Evolutionary conservation across 92 coral and sea anemone genomes (phyloP).

Genomic region (Zoanthus sociatus): DNA sequence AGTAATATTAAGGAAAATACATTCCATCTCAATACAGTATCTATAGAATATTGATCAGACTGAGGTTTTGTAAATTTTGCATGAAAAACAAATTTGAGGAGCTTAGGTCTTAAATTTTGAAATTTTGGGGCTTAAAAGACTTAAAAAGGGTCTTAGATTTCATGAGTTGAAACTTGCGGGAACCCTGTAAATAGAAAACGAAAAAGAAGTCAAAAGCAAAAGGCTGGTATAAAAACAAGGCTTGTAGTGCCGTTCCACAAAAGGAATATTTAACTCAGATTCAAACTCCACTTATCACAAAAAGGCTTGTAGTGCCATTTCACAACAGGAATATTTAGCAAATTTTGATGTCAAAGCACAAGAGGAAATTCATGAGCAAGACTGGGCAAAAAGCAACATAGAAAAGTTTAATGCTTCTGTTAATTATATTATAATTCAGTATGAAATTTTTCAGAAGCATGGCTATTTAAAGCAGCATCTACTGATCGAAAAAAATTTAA

Average conservation of each 20-base stretch:
- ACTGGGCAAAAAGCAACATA: constrained; percentile 1
- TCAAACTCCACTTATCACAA: background rate
- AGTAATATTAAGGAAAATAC: no score
- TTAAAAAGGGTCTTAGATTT: no score
- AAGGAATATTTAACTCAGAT: constrained; percentile 1
- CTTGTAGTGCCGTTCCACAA: constrained; percentile 11
- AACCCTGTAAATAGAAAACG: background rate
- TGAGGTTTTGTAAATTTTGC: no score
- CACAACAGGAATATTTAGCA: constrained; percentile 8
- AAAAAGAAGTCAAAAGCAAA: constrained; percentile 4
- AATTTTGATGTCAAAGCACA: constrained; percentile 19
- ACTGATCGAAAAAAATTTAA: background rate
- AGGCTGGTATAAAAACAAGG: background rate
- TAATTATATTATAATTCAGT: background rate
- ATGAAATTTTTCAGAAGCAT: background rate
- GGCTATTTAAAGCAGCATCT: background rate
- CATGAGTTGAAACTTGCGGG: no score
- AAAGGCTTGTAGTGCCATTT: constrained; percentile 9
- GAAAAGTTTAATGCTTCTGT: background rate
- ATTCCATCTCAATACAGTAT: no score
- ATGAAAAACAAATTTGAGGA: no score
- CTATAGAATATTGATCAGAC: no score
- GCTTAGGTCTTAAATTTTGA: no score
- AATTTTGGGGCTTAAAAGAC: no score
- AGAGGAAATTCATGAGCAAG: constrained; percentile 6